These are phyloP conservation scores for Pseudococcus viburni DNA, from an alignment of 2,888 invertebrate genomes.

Conservation along the genomic window DNA sequence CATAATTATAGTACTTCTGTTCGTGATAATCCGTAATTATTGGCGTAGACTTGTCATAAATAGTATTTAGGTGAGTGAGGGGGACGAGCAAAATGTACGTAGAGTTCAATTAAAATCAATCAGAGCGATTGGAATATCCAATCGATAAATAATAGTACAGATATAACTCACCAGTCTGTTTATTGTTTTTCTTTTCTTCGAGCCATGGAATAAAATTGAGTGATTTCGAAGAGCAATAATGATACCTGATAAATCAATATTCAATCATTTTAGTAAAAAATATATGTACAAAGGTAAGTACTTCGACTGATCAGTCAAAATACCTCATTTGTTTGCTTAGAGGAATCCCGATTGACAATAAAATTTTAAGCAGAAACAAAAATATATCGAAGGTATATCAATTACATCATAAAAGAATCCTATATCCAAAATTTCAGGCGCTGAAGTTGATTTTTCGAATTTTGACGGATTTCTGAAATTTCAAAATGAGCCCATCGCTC, in stretches of 20 bases:
- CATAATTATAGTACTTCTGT: not conserved
- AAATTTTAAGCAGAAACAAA: too few relatives aligned
- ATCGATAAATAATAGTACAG: not conserved
- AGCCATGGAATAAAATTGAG: not conserved
- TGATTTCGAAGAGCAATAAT: not conserved
- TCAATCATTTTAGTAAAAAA: not conserved
- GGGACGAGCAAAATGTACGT: not conserved
- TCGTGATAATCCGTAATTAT: not conserved
- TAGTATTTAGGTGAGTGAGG: not conserved
- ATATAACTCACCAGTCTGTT: slow-evolving; percentile 1
- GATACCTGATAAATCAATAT: not conserved
- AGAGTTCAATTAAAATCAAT: not conserved
- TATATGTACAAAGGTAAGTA: too few relatives aligned
- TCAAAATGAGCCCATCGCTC: too few relatives aligned
- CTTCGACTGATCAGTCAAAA: not conserved
- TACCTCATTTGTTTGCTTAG: too few relatives aligned
- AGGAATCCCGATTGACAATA: too few relatives aligned
- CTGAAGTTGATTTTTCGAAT: too few relatives aligned
- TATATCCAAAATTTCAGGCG: too few relatives aligned
- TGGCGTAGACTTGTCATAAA: not conserved
- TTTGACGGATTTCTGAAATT: too few relatives aligned
- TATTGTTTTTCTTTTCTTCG: not conserved
- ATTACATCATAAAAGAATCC: too few relatives aligned
- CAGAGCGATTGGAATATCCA: slow-evolving; percentile 10
- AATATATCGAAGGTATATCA: too few relatives aligned